phyloP scores from a whole-genome alignment of 2,888 invertebrate genomes.

The Cosmorhoe ocellata region DNA sequence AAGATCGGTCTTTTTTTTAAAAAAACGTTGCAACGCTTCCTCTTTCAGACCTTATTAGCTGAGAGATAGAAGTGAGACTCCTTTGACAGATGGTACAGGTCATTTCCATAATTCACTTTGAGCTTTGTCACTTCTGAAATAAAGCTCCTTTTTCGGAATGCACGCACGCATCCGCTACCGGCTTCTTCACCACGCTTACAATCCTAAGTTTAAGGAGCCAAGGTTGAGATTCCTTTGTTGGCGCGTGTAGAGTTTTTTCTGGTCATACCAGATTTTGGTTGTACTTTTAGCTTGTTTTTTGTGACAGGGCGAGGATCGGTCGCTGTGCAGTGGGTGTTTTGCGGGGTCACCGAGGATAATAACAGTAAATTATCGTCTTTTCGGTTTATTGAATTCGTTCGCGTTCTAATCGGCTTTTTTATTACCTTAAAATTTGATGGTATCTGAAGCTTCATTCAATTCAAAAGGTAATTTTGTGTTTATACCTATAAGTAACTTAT shows the following conservation, averaged over 20 bases:
- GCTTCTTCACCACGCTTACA: slow-evolving; percentile 34
- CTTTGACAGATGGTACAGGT: slow-evolving; percentile 34
- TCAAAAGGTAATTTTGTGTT: slow-evolving; percentile 19
- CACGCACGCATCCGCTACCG: slow-evolving; percentile 47
- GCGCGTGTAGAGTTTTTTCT: slow-evolving; percentile 54
- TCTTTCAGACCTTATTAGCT: slow-evolving; percentile 44
- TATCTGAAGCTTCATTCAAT: slow-evolving; percentile 21
- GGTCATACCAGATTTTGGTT: slow-evolving; percentile 74
- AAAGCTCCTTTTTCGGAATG: slow-evolving; percentile 75
- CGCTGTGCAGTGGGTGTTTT: slow-evolving; percentile 77
- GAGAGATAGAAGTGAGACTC: slow-evolving; percentile 43
- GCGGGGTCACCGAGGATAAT: slow-evolving; percentile 81
- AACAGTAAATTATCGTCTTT: slow-evolving; percentile 80
- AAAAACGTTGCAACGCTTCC: slow-evolving; percentile 42
- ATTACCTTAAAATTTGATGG: slow-evolving; percentile 28
- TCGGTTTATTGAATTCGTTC: slow-evolving; percentile 76
- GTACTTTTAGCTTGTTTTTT: slow-evolving; percentile 71
- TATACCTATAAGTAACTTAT: not conserved
- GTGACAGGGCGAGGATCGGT: slow-evolving; percentile 67
- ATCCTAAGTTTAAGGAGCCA: slow-evolving; percentile 40
- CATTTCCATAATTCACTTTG: slow-evolving; percentile 78
- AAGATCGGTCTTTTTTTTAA: slow-evolving; percentile 73
- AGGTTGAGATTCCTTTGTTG: slow-evolving; percentile 47
- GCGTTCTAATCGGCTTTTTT: slow-evolving; percentile 67
- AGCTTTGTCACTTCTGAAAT: slow-evolving; percentile 79